Conservation (phyloP, 2,888 invertebrate species). For the Lycaena phlaeas region DNA sequence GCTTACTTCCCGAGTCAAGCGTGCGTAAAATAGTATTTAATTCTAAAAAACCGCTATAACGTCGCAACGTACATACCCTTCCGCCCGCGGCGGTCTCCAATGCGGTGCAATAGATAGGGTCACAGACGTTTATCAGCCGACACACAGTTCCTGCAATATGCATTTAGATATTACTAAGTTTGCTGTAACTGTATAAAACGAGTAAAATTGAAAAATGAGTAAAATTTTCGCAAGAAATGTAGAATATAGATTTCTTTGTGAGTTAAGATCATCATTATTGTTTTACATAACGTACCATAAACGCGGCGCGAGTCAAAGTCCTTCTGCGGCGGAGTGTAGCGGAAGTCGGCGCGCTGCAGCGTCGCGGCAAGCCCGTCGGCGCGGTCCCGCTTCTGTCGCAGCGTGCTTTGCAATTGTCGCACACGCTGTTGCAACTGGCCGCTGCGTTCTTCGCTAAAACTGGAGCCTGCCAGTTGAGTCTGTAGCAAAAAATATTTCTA, state of each 20-base stretch:
- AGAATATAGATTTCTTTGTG: too few species aligned
- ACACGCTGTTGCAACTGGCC: conserved; percentile 65
- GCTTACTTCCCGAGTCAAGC: too few species aligned
- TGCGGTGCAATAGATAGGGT: conserved; percentile 81
- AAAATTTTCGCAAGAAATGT: too few species aligned
- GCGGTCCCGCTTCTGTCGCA: conserved; percentile 66
- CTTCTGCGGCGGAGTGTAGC: conserved; percentile 83
- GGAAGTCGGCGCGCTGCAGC: conserved; percentile 75
- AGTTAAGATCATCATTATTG: too few species aligned
- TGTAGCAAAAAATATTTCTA: too few species aligned
- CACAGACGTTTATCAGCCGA: conserved; percentile 81
- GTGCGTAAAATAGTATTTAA: too few species aligned
- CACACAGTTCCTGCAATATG: conserved; percentile 83
- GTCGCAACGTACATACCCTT: too few species aligned
- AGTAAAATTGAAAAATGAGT: too few species aligned
- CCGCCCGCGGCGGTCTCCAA: conserved; percentile 90
- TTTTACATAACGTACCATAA: conserved; percentile 33
- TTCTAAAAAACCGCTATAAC: too few species aligned
- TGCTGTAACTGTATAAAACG: too few species aligned
- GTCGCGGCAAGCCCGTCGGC: conserved; percentile 73
- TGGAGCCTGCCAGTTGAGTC: conserved; percentile 64
- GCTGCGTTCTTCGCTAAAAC: conserved; percentile 76
- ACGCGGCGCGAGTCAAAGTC: conserved; percentile 75
- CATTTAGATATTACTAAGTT: not conserved
- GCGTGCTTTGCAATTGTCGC: conserved; percentile 65